A percentile compares a stretch with the other conserved stretches of the same genome.
phyloP scores from a whole-genome alignment of 1,140 invertebrate species.

The Arion vulgaris region DNA sequence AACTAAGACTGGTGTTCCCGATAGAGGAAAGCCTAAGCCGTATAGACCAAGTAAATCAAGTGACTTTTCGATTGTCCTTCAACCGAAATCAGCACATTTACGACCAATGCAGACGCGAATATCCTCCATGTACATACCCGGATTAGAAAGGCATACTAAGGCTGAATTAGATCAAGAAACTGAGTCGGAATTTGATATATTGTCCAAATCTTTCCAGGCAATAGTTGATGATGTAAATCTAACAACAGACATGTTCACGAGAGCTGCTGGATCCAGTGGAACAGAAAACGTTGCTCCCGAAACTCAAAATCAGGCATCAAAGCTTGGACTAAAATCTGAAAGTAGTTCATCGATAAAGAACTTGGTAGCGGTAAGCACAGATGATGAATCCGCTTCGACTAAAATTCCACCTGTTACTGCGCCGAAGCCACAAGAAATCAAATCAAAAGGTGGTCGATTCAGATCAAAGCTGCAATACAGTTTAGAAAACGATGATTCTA shows the following conservation, averaged over 20 bases:
- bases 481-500: constrained; percentile 38
- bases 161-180: constrained; percentile 57
- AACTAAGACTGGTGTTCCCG: constrained; percentile 45
- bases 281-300: constrained; percentile 30
- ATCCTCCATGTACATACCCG: constrained; percentile 42
- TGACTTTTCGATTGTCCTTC: background rate
- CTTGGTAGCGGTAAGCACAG: background rate
- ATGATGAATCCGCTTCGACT: background rate
- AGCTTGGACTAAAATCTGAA: constrained; percentile 35
- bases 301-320: constrained; percentile 30
- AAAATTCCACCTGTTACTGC: constrained; percentile 19
- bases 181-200: constrained; percentile 63
- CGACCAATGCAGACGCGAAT: constrained; percentile 38
- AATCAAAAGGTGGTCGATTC: constrained; percentile 37
- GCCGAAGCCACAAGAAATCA: constrained; percentile 29
- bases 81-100: constrained; percentile 26
- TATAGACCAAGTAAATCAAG: constrained; percentile 35
- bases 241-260: constrained; percentile 44
- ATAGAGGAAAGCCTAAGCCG: constrained; percentile 45
- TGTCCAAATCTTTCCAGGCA: constrained; percentile 65
- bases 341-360: background rate
- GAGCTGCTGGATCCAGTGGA: constrained; percentile 8
- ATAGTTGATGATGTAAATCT: constrained; percentile 63
- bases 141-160: constrained; percentile 42
- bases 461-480: constrained; percentile 37